Percentiles rank a stretch among this genome's conserved stretches.
Conservation (phyloP, 2,113 vertebrate genomes). For the Syngnathus floridae region DNA sequence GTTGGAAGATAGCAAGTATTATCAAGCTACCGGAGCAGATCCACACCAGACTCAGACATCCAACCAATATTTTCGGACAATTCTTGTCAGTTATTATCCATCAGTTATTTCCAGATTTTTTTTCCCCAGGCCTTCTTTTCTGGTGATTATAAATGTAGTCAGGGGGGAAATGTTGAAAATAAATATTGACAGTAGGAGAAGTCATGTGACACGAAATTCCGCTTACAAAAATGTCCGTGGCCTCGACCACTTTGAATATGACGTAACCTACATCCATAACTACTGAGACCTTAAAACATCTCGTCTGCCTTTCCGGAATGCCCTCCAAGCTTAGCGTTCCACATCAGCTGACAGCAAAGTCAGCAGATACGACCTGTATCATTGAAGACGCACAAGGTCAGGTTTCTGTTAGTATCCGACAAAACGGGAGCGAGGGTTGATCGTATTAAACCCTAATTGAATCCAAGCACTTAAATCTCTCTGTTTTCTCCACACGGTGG, state of each 20-base stretch:
- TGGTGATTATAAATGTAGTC: not conserved
- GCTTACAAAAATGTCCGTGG: not conserved
- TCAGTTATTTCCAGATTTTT: not conserved
- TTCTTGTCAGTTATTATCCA: not conserved
- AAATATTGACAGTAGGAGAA: not conserved
- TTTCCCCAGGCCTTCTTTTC: not conserved
- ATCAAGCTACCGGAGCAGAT: constrained; percentile 4
- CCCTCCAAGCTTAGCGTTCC: not conserved
- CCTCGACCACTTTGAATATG: not conserved
- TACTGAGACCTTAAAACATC: not conserved
- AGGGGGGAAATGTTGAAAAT: too few species aligned
- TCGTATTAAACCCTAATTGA: constrained; percentile 50
- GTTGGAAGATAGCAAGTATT: constrained; percentile 18
- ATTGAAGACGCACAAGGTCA: constrained; percentile 25
- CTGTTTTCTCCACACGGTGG: constrained; percentile 12
- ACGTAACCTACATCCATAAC: not conserved
- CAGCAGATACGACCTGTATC: constrained; percentile 16
- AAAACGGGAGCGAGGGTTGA: constrained; percentile 17
- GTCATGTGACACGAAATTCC: not conserved
- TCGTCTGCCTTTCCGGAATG: constrained; percentile 5
- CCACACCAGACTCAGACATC: not conserved
- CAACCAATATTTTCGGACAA: not conserved
- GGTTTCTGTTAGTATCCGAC: constrained; percentile 24
- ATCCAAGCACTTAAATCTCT: constrained; percentile 22
- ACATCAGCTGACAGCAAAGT: not conserved